These are phyloP conservation scores for Timema cristinae DNA, from an alignment of 2,888 invertebrate species.

Conservation along the genomic window DNA sequence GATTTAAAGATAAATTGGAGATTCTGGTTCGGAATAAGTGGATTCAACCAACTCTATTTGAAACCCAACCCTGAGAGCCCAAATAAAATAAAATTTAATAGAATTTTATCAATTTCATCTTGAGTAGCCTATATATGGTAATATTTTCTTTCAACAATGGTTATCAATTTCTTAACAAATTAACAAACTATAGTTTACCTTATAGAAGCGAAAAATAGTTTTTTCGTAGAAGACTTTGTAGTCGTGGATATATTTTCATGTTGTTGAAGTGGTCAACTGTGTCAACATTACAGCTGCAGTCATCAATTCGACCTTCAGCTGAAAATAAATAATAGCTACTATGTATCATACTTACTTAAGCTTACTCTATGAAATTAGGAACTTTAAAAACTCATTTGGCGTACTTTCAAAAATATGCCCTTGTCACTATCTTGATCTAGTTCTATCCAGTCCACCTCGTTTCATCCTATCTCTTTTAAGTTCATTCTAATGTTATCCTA, in stretches of 20 bases:
- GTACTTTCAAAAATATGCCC: no score
- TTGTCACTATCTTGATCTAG: no score
- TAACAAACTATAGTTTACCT: slow-evolving; percentile 44
- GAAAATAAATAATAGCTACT: slow-evolving; percentile 38
- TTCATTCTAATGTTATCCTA: not conserved
- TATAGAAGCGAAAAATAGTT: slow-evolving; percentile 94
- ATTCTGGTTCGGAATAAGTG: no score
- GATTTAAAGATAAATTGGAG: no score
- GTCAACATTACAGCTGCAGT: slow-evolving; percentile 90
- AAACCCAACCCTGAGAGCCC: no score
- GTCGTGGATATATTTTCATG: slow-evolving; percentile 82
- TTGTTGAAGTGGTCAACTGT: slow-evolving; percentile 96
- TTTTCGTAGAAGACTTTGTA: slow-evolving; percentile 81
- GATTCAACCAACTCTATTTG: no score
- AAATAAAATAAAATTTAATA: no score
- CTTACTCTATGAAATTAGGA: not conserved
- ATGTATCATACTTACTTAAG: not conserved
- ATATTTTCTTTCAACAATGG: no score
- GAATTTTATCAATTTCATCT: no score
- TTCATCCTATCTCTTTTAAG: not conserved
- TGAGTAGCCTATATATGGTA: no score
- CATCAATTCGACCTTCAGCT: slow-evolving; percentile 87
- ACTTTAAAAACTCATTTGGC: not conserved
- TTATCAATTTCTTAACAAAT: no score
- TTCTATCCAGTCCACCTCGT: no score